Evolutionary conservation across 2,888 invertebrate species (phyloP).

Genomic region (Hartigia nigra): DNA sequence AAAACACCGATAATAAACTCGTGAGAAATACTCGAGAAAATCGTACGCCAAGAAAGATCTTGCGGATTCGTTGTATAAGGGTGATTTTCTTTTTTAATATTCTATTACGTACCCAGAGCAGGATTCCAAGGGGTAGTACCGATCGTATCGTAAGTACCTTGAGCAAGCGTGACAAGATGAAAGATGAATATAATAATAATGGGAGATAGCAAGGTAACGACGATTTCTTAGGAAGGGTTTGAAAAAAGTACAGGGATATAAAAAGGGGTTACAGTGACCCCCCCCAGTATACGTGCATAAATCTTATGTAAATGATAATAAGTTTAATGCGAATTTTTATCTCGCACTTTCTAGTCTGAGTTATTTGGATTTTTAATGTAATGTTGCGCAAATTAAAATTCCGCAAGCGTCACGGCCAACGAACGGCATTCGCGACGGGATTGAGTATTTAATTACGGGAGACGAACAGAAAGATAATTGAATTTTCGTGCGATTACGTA

Average conservation of each 20-base stretch:
- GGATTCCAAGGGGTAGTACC: not conserved
- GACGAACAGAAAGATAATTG: constrained; percentile 52
- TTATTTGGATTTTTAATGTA: not conserved
- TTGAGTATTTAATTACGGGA: constrained; percentile 56
- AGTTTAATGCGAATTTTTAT: constrained; percentile 2
- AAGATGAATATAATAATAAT: not conserved
- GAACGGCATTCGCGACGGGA: constrained; percentile 38
- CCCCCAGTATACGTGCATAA: not conserved
- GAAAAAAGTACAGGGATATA: not conserved
- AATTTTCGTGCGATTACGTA: constrained; percentile 43
- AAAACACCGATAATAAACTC: not conserved
- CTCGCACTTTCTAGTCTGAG: not conserved
- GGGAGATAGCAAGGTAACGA: not conserved
- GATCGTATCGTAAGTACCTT: not conserved
- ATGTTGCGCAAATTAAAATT: constrained; percentile 13
- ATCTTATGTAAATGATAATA: constrained; percentile 5
- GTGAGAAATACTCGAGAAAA: not conserved
- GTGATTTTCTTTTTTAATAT: not conserved
- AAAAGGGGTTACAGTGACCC: not conserved
- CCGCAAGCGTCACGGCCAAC: not conserved
- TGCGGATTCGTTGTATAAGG: not conserved
- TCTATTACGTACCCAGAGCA: not conserved
- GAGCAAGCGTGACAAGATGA: not conserved
- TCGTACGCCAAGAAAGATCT: not conserved
- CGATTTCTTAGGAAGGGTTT: not conserved